Evolutionary conservation across 2,888 invertebrate genomes (phyloP), one percentile per base, ranked within the genome.

Genomic region (Fragum whitleyi): DNA sequence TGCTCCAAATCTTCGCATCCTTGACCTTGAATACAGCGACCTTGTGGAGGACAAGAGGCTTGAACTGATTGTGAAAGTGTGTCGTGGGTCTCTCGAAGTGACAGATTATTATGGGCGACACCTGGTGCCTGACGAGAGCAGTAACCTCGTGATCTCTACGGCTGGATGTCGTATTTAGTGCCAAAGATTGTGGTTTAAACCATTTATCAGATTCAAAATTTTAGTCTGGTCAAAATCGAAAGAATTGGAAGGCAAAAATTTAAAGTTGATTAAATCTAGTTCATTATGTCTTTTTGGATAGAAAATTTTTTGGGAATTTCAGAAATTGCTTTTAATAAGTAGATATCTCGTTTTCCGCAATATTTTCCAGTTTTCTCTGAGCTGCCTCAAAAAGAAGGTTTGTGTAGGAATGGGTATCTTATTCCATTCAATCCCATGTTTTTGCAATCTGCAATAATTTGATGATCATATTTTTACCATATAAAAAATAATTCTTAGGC

Each of bases 1-100:
- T 68, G 88, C 84, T 11, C 78, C 87, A 28, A 75, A 78, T 70
- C 81, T 89, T 5, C 65, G 74, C 28, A 73, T 74, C 47, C 79
- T 89, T 55, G 79, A 83, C 61, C 83, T 89, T n/a, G 86, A 86
- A 39, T 87, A 83, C 79, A 86, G 88, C 82, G 89, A 89, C 77
- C 78, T 85, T 69, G 87, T 89, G 2, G 82, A 82, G n/a, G 90
- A 90, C 65, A 61, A 72, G 1, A 74, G 81, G 39, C 69, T 89
- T 39, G 79, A 81, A 73, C 86, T 83, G 62, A 86, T 90, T 53
- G 85, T 85, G 0, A 83, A 87, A 2, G 87, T 89, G n/a, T 90
- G 89, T 74, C 76, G 81, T 1, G 87, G 87, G 5, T 83, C 88
- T 9, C 72, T 90, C 16, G 32, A 51, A 2, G 81, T 88, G 7